These are phyloP conservation scores for Leptopilina boulardi DNA, from an alignment of 1,140 invertebrate species.

Conservation along the genomic window DNA sequence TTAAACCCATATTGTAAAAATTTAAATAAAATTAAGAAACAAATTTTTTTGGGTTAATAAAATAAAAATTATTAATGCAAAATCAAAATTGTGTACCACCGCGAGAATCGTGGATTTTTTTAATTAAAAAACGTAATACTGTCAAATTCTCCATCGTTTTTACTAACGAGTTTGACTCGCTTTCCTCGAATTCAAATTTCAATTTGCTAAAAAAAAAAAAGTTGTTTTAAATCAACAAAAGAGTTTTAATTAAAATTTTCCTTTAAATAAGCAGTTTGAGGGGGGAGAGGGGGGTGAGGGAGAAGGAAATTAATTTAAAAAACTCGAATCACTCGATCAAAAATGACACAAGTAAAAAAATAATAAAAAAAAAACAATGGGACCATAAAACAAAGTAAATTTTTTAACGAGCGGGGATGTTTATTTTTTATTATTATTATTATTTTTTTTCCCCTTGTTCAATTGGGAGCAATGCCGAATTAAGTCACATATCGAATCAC, in stretches of 20 bases:
- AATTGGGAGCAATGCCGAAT: slow-evolving; percentile 6
- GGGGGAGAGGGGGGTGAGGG: too few species aligned
- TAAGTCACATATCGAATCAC: slow-evolving; percentile 6
- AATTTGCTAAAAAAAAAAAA: not conserved
- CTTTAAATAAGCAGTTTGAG: not conserved
- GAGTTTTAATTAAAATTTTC: not conserved
- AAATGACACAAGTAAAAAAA: not conserved
- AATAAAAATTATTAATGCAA: too few species aligned
- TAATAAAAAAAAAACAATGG: not conserved
- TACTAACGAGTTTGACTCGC: not conserved
- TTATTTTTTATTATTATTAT: slow-evolving; percentile 33
- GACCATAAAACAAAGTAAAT: slow-evolving; percentile 5
- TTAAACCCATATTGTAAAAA: too few species aligned
- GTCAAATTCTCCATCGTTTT: not conserved
- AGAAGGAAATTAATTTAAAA: not conserved
- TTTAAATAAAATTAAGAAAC: too few species aligned
- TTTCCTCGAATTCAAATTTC: not conserved
- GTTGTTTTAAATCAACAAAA: slow-evolving; percentile 15
- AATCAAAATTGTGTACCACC: too few species aligned
- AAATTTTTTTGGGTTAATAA: too few species aligned
- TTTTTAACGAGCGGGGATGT: not conserved
- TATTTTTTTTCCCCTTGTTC: slow-evolving; percentile 5
- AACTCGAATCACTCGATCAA: slow-evolving; percentile 1
- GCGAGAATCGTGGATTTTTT: too few species aligned
- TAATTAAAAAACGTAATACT: too few species aligned